Conservation (phyloP, 2,113 vertebrate genomes). For the Xenopus borealis region DNA sequence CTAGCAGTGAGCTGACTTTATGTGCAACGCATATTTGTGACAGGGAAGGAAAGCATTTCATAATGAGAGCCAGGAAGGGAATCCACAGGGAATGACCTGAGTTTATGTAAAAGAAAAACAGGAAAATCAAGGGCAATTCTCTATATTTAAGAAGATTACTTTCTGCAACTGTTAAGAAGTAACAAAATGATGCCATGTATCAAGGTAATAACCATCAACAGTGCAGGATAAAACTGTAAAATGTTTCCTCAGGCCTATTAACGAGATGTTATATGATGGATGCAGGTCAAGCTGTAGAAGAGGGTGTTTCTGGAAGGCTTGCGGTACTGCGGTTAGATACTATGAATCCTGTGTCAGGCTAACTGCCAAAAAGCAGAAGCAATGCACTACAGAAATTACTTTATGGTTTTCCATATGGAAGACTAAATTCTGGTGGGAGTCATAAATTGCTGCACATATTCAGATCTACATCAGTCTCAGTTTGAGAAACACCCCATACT, state of each 20-base stretch:
- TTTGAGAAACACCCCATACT: slow-evolving; percentile 6
- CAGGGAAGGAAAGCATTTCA: slow-evolving; percentile 26
- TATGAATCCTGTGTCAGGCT: slow-evolving; percentile 38
- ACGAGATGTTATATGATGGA: slow-evolving; percentile 45
- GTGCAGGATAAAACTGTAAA: slow-evolving; percentile 41
- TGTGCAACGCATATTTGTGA: slow-evolving; percentile 22
- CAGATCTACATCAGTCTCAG: slow-evolving; percentile 8
- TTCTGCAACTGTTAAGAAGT: slow-evolving; percentile 40
- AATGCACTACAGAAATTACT: slow-evolving; percentile 39
- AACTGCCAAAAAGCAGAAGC: slow-evolving; percentile 35
- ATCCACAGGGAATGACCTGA: slow-evolving; percentile 20
- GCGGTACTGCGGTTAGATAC: slow-evolving; percentile 40
- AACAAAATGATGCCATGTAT: slow-evolving; percentile 42
- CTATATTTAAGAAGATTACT: slow-evolving; percentile 43
- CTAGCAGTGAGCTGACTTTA: neutral
- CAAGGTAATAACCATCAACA: slow-evolving; percentile 37
- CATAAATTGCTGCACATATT: slow-evolving; percentile 15
- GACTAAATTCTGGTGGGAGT: slow-evolving; percentile 28
- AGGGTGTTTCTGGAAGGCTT: slow-evolving; percentile 37
- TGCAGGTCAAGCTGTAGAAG: slow-evolving; percentile 37
- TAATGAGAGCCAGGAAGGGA: slow-evolving; percentile 34
- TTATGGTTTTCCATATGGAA: slow-evolving; percentile 41
- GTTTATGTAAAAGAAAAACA: slow-evolving; percentile 27
- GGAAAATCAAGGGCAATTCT: slow-evolving; percentile 37
- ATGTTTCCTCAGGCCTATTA: slow-evolving; percentile 41